phyloP scores from a whole-genome alignment of 2,888 invertebrate species.

The Orthosia gothica region DNA sequence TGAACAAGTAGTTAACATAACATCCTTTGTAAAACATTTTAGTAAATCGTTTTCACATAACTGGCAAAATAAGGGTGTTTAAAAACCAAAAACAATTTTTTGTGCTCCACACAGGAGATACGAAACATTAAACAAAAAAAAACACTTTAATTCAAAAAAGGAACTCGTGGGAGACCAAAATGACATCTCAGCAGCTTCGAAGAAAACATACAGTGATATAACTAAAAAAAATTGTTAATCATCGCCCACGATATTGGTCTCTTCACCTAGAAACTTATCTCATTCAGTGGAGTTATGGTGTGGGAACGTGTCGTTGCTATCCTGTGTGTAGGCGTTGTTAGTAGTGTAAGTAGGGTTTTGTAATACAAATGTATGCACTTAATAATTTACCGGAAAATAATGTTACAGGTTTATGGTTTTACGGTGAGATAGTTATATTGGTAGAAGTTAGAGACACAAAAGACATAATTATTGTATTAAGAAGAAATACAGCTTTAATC shows the following conservation, averaged over 20 bases:
- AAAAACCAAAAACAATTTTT: too few relatives aligned
- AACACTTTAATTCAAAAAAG: too few relatives aligned
- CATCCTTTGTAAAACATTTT: too few relatives aligned
- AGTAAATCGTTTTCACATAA: not conserved
- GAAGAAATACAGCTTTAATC: not conserved
- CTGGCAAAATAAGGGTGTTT: not conserved
- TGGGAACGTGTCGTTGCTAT: not conserved
- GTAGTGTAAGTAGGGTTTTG: not conserved
- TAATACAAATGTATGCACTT: not conserved
- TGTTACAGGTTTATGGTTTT: not conserved
- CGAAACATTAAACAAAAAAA: too few relatives aligned
- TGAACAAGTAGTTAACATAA: not conserved
- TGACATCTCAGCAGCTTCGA: too few relatives aligned
- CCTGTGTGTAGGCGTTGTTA: not conserved
- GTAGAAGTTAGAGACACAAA: not conserved
- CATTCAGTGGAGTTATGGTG: not conserved
- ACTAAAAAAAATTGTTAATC: not conserved
- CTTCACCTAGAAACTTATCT: not conserved
- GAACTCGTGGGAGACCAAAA: too few relatives aligned
- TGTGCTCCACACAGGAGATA: too few relatives aligned
- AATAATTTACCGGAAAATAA: not conserved
- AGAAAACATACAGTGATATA: not conserved
- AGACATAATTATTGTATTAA: not conserved
- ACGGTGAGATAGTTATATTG: not conserved
- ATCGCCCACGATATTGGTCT: not conserved